Conservation (phyloP, 1,140 invertebrate species). For the Procambarus clarkii region DNA sequence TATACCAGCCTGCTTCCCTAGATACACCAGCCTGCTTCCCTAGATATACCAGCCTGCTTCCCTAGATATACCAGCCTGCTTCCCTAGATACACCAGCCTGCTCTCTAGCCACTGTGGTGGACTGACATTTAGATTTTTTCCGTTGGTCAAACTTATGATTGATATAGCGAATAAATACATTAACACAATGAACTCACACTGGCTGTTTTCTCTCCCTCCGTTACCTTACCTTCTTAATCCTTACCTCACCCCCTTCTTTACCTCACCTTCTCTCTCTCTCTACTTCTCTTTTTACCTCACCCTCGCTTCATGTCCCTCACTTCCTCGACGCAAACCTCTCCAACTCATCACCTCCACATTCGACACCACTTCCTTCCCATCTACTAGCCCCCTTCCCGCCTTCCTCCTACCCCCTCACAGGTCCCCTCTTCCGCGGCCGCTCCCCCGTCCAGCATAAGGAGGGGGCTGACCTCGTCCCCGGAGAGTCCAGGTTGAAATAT, state of each 20-base stretch:
- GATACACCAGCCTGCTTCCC: too few species aligned
- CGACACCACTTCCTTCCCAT: not conserved
- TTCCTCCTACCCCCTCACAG: not conserved
- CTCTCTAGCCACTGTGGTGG: too few species aligned
- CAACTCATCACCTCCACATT: not conserved
- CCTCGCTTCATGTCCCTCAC: not conserved
- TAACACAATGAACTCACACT: too few species aligned
- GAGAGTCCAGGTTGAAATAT: constrained; percentile 46
- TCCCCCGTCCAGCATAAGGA: not conserved
- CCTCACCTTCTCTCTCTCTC: not conserved
- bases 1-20: too few species aligned
- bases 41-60: too few species aligned
- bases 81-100: too few species aligned
- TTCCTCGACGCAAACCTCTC: not conserved
- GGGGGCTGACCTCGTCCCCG: not conserved
- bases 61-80: too few species aligned
- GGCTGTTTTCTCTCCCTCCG: too few species aligned
- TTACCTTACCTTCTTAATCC: too few species aligned
- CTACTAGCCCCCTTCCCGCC: not conserved
- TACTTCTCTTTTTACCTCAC: not conserved
- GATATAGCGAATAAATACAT: too few species aligned
- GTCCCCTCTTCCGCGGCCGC: not conserved
- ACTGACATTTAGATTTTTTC: too few species aligned
- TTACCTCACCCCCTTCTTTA: not conserved
- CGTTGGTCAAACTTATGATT: too few species aligned